Evolutionary conservation across 2,888 invertebrate species (phyloP).

Genomic region (Cryptophagus acutangulus): DNA sequence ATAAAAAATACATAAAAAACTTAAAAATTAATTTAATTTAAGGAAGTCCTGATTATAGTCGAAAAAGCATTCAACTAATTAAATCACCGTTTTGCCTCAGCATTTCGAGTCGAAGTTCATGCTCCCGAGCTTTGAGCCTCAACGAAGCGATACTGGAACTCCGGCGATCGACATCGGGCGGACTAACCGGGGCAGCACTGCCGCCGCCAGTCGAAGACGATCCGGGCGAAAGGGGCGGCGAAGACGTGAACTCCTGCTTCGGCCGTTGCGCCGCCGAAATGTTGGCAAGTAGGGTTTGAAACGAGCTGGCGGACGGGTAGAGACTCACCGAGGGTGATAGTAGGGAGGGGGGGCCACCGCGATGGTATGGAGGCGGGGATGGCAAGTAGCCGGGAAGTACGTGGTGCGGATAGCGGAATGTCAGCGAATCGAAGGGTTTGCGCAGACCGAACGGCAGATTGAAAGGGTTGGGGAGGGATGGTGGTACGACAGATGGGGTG

Average conservation of each 20-base stretch:
- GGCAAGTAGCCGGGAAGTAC: slow-evolving; percentile 57
- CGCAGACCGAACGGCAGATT: slow-evolving; percentile 72
- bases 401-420: slow-evolving; percentile 66
- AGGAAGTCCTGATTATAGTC: not conserved
- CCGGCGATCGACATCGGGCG: slow-evolving; percentile 72
- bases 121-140: slow-evolving; percentile 82
- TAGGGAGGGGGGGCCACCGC: slow-evolving; percentile 60
- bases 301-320: slow-evolving; percentile 56
- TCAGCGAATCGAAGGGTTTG: slow-evolving; percentile 69
- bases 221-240: slow-evolving; percentile 52
- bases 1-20: slow-evolving; percentile 8
- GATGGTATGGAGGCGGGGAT: slow-evolving; percentile 48
- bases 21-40: not conserved
- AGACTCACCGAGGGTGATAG: slow-evolving; percentile 49
- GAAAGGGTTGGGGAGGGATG: slow-evolving; percentile 78
- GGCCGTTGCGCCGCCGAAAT: slow-evolving; percentile 62
- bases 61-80: slow-evolving; percentile 74
- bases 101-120: slow-evolving; percentile 80
- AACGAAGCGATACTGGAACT: slow-evolving; percentile 85
- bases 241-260: slow-evolving; percentile 52
- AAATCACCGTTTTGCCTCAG: slow-evolving; percentile 72
- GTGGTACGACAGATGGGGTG: slow-evolving; percentile 63
- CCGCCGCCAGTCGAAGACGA: slow-evolving; percentile 10
- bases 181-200: slow-evolving; percentile 42
- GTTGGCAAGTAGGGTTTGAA: slow-evolving; percentile 81